Evolutionary conservation across 1,140 invertebrate genomes (phyloP).

Genomic region (Drosophila pachea): DNA sequence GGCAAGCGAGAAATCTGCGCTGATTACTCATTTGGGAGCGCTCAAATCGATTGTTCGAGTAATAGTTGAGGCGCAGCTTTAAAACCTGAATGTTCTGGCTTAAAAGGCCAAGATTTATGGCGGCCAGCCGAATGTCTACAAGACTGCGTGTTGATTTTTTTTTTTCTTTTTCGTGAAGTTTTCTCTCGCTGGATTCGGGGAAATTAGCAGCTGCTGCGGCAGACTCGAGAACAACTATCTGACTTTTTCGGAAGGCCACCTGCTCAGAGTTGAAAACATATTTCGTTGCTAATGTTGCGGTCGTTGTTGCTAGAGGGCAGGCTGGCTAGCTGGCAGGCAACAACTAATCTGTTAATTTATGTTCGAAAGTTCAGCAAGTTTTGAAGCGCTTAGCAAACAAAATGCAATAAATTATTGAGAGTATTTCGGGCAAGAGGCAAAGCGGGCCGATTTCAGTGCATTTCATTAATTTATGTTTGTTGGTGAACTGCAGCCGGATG

Average conservation of each 20-base stretch:
- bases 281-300: conserved; percentile 9
- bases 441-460: conserved; percentile 42
- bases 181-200: too few relatives aligned
- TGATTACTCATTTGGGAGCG: conserved; percentile 65
- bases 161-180: conserved; percentile 18
- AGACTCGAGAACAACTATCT: conserved; percentile 22
- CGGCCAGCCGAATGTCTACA: conserved; percentile 13
- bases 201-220: conserved; percentile 38
- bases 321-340: conserved; percentile 35
- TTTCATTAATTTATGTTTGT: conserved; percentile 67
- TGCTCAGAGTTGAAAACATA: conserved; percentile 36
- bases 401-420: conserved; percentile 75
- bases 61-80: too few relatives aligned
- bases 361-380: conserved; percentile 68
- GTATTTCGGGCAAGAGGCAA: conserved; percentile 44
- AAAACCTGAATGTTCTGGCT: too few relatives aligned
- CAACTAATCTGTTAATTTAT: conserved; percentile 76
- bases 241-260: conserved; percentile 12
- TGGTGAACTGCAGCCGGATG: background rate
- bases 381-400: conserved; percentile 71
- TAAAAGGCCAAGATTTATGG: conserved; percentile 63
- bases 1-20: conserved; percentile 3
- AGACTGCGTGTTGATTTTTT: conserved; percentile 40
- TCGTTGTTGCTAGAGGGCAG: conserved; percentile 1
- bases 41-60: background rate